Conservation (phyloP, 2,113 vertebrate species). For the Sinosuthora webbiana region DNA sequence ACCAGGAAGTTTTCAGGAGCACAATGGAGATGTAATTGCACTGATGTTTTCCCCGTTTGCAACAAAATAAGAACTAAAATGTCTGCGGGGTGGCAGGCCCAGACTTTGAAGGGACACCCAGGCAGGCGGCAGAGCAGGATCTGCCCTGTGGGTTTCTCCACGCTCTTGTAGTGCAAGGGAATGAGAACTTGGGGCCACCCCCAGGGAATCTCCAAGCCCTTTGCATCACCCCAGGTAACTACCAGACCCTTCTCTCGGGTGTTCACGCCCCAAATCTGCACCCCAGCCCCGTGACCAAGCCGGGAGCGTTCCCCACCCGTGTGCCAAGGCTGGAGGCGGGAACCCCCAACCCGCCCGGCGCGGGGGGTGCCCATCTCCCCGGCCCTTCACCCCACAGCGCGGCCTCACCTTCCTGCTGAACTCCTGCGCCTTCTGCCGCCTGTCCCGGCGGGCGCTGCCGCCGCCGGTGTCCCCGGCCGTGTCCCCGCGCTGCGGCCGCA, state of each 20-base stretch:
- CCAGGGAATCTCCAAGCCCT: neutral
- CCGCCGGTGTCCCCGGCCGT: conserved; percentile 57
- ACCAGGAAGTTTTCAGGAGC: conserved; percentile 5
- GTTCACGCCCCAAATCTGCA: fast-evolving
- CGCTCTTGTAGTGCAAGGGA: neutral
- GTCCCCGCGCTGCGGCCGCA: conserved; percentile 66
- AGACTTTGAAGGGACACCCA: neutral
- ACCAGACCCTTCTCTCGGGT: neutral
- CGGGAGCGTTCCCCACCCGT: fast-evolving
- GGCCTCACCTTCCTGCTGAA: conserved; percentile 87
- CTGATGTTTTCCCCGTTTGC: neutral
- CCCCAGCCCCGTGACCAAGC: neutral
- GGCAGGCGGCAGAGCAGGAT: neutral
- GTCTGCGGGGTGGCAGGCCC: neutral
- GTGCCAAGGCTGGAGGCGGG: fast-evolving
- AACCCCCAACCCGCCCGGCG: fast-evolving
- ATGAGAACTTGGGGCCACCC: neutral
- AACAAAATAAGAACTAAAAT: neutral
- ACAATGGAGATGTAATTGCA: neutral
- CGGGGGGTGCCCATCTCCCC: fast-evolving
- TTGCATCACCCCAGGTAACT: neutral
- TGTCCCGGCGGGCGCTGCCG: conserved; percentile 69
- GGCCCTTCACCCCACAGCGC: fast-evolving
- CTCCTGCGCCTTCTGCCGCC: conserved; percentile 88
- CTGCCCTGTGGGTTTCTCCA: neutral